phyloP scores from a whole-genome alignment of 2,888 invertebrate species.

The Augiades crinisus region DNA sequence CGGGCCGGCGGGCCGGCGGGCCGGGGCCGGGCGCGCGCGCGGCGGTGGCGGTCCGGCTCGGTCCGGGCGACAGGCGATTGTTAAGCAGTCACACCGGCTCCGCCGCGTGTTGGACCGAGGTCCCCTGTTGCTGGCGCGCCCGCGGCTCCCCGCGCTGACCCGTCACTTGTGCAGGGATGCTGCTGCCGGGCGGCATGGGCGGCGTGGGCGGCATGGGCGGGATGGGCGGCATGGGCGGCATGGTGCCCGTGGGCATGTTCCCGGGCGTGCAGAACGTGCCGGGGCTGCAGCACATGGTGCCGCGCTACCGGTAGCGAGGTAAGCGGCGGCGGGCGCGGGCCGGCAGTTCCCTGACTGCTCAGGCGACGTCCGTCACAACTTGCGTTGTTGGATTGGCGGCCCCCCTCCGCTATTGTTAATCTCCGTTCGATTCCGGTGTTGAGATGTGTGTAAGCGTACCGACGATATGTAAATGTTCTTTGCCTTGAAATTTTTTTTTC shows the following conservation, averaged over 20 bases:
- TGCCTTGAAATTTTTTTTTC: conserved; percentile 75
- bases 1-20: conserved; percentile 32
- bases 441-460: conserved; percentile 64
- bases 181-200: conserved; percentile 61
- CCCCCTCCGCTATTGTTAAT: conserved; percentile 51
- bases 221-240: conserved; percentile 53
- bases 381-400: conserved; percentile 80
- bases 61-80: conserved; percentile 59
- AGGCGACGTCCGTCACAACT: conserved; percentile 63
- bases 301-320: conserved; percentile 90
- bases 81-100: conserved; percentile 62
- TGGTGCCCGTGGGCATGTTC: conserved; percentile 80
- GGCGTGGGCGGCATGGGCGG: conserved; percentile 64
- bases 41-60: conserved; percentile 34
- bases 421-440: conserved; percentile 33
- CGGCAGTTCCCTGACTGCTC: conserved; percentile 80
- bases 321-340: conserved; percentile 62
- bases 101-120: conserved; percentile 60
- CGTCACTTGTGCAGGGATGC: conserved; percentile 66
- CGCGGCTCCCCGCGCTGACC: conserved; percentile 26
- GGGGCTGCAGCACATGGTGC: conserved; percentile 87
- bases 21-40: conserved; percentile 30
- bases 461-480: conserved; percentile 58
- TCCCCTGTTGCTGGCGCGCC: conserved; percentile 32
- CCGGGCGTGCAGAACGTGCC: conserved; percentile 58